A percentile compares a stretch with the other conserved stretches of the same genome.
These are phyloP conservation scores for Ophiodon elongatus DNA, from an alignment of 2,113 vertebrate genomes.

Conservation along the genomic window DNA sequence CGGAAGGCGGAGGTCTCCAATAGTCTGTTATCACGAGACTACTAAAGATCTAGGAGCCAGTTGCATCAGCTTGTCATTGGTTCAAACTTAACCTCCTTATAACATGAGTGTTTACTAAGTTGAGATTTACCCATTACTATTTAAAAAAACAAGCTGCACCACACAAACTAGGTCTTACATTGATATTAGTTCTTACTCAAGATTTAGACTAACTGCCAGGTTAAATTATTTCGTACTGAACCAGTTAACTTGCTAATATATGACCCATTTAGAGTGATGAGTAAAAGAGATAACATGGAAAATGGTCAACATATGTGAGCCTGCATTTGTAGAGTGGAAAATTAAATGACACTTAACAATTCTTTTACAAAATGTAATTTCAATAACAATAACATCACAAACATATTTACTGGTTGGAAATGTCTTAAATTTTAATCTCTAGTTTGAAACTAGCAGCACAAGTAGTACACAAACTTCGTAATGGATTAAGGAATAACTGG, in stretches of 20 bases:
- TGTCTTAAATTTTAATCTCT: not conserved
- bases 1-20: no score
- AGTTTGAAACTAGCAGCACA: not conserved
- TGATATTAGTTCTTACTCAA: not conserved
- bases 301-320: not conserved
- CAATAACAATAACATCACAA: not conserved
- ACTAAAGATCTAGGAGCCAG: no score
- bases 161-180: not conserved
- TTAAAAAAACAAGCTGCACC: no score
- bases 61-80: no score
- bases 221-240: not conserved
- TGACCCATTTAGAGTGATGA: not conserved
- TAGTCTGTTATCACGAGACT: no score
- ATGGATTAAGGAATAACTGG: not conserved
- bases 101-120: not conserved
- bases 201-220: not conserved
- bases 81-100: not conserved
- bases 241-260: not conserved
- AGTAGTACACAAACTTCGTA: not conserved
- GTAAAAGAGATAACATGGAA: not conserved
- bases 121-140: no score
- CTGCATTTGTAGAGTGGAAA: no score
- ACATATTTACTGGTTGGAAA: not conserved
- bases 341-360: no score
- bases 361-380: not conserved